Conservation (phyloP, 2,113 vertebrate genomes). For the Raja brachyura region DNA sequence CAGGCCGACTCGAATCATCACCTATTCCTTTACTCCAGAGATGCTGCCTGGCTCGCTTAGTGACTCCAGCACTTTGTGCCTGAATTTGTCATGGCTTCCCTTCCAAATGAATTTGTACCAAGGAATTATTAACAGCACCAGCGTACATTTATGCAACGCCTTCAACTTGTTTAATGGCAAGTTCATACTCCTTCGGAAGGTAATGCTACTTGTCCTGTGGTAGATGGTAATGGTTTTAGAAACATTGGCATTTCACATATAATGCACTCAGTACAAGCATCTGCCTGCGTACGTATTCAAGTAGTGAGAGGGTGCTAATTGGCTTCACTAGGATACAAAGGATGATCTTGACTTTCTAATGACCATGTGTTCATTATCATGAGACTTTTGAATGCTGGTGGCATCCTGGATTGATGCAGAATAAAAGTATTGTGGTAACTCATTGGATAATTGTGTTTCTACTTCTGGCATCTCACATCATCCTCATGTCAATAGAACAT, state of each 20-base stretch:
- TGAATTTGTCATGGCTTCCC: too few species aligned
- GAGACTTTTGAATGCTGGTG: background rate
- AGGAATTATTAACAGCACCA: too few species aligned
- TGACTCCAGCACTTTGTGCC: too few species aligned
- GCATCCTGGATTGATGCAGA: background rate
- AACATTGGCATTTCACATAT: background rate
- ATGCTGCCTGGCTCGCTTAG: too few species aligned
- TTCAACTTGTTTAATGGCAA: background rate
- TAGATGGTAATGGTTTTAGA: background rate
- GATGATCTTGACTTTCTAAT: background rate
- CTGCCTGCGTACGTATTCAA: background rate
- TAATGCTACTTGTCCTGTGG: background rate
- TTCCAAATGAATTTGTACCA: too few species aligned
- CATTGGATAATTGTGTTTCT: background rate
- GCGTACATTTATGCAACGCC: too few species aligned
- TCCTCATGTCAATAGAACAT: background rate
- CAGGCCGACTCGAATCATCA: too few species aligned
- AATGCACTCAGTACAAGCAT: background rate
- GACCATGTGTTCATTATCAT: background rate
- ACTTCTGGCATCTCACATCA: background rate
- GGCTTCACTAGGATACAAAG: background rate
- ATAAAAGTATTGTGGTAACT: background rate
- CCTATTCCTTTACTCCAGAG: too few species aligned
- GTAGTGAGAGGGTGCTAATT: background rate
- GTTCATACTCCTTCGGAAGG: background rate